Percentiles rank a stretch among this genome's conserved stretches.
Conservation (phyloP, 2,113 vertebrate genomes). For the Caloenas nicobarica region DNA sequence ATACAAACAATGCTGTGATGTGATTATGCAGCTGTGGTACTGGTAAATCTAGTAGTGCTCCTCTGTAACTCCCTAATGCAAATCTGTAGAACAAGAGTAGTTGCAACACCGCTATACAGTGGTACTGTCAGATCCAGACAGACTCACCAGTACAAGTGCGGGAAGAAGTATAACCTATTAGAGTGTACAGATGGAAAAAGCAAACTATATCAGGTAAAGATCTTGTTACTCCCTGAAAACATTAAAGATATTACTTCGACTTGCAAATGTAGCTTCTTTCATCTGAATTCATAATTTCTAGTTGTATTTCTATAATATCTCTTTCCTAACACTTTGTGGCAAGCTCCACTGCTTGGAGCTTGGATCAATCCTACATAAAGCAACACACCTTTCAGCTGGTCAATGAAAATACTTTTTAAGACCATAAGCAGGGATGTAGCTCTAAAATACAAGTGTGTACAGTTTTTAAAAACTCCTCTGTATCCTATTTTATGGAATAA, state of each 20-base stretch:
- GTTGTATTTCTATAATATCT: background rate
- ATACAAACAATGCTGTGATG: background rate
- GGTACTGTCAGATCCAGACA: background rate
- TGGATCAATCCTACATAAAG: background rate
- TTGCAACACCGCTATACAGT: background rate
- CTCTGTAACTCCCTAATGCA: background rate
- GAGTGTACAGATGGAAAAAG: background rate
- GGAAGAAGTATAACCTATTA: background rate
- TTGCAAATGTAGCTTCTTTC: background rate
- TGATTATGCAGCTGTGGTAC: background rate
- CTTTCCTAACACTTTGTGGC: fast-evolving
- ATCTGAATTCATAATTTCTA: background rate
- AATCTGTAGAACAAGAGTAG: background rate
- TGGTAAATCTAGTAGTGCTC: background rate
- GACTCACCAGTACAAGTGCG: background rate
- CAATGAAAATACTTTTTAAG: background rate
- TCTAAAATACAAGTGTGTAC: background rate
- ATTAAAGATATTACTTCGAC: background rate
- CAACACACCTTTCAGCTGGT: background rate
- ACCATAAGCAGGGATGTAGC: background rate
- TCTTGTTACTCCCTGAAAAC: background rate
- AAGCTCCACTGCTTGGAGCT: background rate
- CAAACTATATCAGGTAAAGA: background rate
- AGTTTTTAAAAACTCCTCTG: background rate
- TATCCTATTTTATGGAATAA: background rate